Conservation (phyloP, 2,888 invertebrate species). For the Ferrisia virgata region DNA sequence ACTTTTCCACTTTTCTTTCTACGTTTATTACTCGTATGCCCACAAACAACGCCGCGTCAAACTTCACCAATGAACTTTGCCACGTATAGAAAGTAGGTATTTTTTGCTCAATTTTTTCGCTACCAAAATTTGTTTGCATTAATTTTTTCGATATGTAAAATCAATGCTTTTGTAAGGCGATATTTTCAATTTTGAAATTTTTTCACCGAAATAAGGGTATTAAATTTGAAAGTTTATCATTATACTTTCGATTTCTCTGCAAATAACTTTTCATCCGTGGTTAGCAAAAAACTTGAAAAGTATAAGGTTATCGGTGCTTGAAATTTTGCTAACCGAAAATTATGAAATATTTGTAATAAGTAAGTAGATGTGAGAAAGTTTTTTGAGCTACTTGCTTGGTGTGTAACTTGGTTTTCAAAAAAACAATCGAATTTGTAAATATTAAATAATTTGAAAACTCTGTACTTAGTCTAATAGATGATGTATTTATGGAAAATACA, state of each 20-base stretch:
- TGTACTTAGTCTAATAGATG: too few species aligned
- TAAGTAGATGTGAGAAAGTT: neutral
- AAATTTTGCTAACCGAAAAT: neutral
- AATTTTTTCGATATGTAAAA: neutral
- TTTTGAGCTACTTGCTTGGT: too few species aligned
- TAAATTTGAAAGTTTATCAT: neutral
- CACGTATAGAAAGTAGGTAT: neutral
- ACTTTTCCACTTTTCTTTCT: neutral
- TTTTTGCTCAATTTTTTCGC: neutral
- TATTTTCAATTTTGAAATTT: neutral
- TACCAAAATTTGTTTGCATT: too few species aligned
- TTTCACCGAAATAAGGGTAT: neutral
- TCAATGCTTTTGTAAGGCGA: neutral
- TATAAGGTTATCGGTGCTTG: neutral
- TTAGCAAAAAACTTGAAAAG: neutral
- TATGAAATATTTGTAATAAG: neutral
- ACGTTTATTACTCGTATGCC: neutral
- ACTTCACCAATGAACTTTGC: neutral
- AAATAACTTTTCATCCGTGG: neutral
- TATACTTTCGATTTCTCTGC: neutral
- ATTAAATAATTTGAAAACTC: too few species aligned
- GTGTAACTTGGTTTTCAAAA: neutral
- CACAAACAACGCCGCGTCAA: neutral
- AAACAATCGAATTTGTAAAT: too few species aligned
- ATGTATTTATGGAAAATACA: too few species aligned